Base-by-base conservation (phyloP, 2,113 vertebrate species). In the Tor tambroides region DNA sequence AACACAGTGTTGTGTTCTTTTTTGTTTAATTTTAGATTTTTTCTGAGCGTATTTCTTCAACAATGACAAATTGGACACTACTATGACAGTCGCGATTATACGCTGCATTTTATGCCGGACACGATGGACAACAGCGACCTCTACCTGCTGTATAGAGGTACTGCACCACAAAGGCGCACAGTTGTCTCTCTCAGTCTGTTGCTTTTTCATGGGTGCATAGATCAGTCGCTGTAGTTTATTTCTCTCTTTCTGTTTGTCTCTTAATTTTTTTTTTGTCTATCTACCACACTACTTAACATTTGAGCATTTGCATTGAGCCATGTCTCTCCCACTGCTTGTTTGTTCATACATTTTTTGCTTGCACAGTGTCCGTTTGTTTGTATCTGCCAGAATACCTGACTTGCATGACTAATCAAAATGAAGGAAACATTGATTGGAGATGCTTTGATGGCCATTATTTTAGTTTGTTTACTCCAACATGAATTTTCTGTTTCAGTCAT, bases 21-120 rank as follows among this genome's bases (percentile, higher is more conserved):
- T 43, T 56, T 23, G 83, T 17, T 80, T 74, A 32, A 15, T 86
- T 86, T 54, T 1, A 98, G 95, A 93, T 96, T 83, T 95, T n/a
- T 97, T 76, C 89, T 98, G 86, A 97, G 96, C 92, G 94, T 97
- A 76, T 78, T 98, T 87, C 96, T 95, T 89, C 95, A 96, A 65
- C 93, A 95, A 19, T 95, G 95, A 15, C 92, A 95, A 84, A 89
- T 99, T 71, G 97, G 97, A 35, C 90, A 96, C 86, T 99, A 97
- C 49, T 99, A 99, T 80, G 95, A 98, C 89, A 96, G 94, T 23
- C 94, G 92, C 87, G 96, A 98, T 67, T 97, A 94, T 30, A 93
- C 94, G 14, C 61, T 98, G 71, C 94, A 97, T 90, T 97, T 96
- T 71, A 98, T 99, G 98, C 91, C 93, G 19, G 98, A 98, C 56